Base-by-base conservation (phyloP, 2,797 vertebrate genomes). In the Miopithecus talapoin region DNA sequence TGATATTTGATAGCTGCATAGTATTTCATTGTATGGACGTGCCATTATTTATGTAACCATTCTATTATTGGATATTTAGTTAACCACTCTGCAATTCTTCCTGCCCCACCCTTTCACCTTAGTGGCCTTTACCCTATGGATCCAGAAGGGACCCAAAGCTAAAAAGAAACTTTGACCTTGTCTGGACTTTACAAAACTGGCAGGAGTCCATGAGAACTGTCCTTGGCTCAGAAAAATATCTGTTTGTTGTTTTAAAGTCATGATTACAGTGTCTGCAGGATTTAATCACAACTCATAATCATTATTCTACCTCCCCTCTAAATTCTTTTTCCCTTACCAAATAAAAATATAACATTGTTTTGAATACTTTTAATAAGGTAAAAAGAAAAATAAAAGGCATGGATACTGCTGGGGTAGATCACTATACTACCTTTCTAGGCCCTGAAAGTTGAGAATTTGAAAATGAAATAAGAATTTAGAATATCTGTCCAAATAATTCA, bases 281-380 rank as follows among this genome's bases (percentile, higher is more conserved):
- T 85, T 94, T 97, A 78, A 91, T 96, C 93, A 92, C 75, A 94
- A 80, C n/a, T 96, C 53, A 46, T 84, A 79, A 84, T 70, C 55
- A 46, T 89, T 97, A 50, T 78, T 84, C 80, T 91, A 33, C 53
- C 36, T 91, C 55, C 10, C 39, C 43, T 89, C 64, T 95, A 50
- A 95, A 85, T 85, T 96, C 53, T 93, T 95, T 93, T n/a, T 57
- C 36, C 57, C 59, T 96, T 91, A 91, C 78, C 57, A 92, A 91
- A 92, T 93, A 94, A 92, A 91, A 91, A 81, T 33, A 88, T 59
- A 9, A 91, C 88, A 80, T 88, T 70, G 53, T 68, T 81, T 80
- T 75, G 79, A 92, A 75, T 41, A 80, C 46, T 89, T 84, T 94
- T 57, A 68, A 75, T 43, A 92, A 88, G 16, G 7, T 72, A 74